Evolutionary conservation across 2,888 invertebrate species (phyloP).

Genomic region (Plagiodera versicolora): DNA sequence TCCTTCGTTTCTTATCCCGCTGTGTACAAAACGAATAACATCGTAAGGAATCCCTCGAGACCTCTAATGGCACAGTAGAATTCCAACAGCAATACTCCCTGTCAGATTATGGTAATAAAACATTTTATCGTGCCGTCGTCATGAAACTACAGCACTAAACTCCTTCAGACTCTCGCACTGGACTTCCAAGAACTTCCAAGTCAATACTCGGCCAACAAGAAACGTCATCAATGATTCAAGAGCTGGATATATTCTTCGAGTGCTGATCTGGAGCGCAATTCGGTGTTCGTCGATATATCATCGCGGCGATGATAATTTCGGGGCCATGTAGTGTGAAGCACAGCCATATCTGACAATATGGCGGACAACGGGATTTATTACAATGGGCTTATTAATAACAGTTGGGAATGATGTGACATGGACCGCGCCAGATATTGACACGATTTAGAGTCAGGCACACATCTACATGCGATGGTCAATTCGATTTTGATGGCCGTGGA

Average conservation of each 20-base stretch:
- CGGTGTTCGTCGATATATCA: not conserved
- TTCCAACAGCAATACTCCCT: not conserved
- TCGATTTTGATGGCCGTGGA: not conserved
- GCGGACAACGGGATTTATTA: not conserved
- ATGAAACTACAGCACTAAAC: not conserved
- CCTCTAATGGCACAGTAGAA: not conserved
- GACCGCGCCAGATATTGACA: not conserved
- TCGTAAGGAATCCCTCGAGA: not conserved
- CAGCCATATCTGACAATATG: not conserved
- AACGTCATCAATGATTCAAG: not conserved
- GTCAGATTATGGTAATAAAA: not conserved
- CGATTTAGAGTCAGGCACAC: not conserved
- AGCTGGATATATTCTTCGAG: no score
- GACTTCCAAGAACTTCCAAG: not conserved
- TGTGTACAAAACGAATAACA: no score
- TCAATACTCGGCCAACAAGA: not conserved
- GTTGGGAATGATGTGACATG: not conserved
- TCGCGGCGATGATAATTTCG: not conserved
- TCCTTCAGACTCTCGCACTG: not conserved
- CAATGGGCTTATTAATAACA: slow-evolving; percentile 1
- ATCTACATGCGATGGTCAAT: not conserved
- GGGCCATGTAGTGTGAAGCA: not conserved
- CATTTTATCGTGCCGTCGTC: not conserved
- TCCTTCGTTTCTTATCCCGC: no score
- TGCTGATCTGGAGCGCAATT: not conserved